Conservation (phyloP, 2,797 vertebrate genomes). For the Centroberyx gerrardi region DNA sequence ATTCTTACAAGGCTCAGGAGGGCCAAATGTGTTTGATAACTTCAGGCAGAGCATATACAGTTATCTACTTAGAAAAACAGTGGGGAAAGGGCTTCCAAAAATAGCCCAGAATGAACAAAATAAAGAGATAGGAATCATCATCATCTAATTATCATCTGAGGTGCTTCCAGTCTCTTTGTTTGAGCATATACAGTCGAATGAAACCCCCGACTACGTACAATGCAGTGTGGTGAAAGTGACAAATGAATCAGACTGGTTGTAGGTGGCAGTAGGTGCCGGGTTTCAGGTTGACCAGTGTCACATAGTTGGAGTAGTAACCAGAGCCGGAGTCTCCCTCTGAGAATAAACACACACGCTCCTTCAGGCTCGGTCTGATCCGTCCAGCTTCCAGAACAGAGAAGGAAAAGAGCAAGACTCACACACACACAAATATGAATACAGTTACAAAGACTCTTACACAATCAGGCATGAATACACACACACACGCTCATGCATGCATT, state of each 20-base stretch:
- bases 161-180: too few species aligned
- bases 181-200: not conserved
- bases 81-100: too few species aligned
- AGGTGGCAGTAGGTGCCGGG: slow-evolving; percentile 53
- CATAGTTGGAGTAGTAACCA: slow-evolving; percentile 60
- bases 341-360: slow-evolving; percentile 39
- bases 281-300: slow-evolving; percentile 61
- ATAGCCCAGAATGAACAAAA: too few species aligned
- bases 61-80: too few species aligned
- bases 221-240: slow-evolving; percentile 70
- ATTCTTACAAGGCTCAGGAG: not conserved
- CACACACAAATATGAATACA: slow-evolving; percentile 1
- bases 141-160: too few species aligned
- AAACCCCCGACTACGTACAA: not conserved
- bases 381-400: not conserved
- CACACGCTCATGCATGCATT: not conserved
- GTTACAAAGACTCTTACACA: not conserved
- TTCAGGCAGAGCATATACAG: not conserved
- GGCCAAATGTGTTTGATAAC: slow-evolving; percentile 4
- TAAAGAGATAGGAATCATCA: too few species aligned
- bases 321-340: slow-evolving; percentile 61
- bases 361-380: slow-evolving; percentile 1
- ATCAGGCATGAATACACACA: not conserved
- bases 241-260: slow-evolving; percentile 57
- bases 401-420: not conserved